phyloP scores from a whole-genome alignment of 2,113 vertebrate genomes.

The Xenopus tropicalis region UCB_Xtro_10.0 CM004446.2:110204001-110204500 shows the following conservation, averaged over 20 bases:
- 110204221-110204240: neutral
- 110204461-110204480: neutral
- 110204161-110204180: no score
- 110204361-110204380: neutral
- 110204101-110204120: no score
- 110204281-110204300: neutral
- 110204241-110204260: neutral
- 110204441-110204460: neutral
- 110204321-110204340: constrained; percentile 13
- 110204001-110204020: no score
- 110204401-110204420: constrained; percentile 7
- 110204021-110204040: no score
- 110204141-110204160: no score
- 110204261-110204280: neutral
- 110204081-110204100: no score
- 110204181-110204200: no score
- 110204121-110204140: no score
- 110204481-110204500: neutral
- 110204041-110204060: no score
- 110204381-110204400: constrained; percentile 3
- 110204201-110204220: neutral
- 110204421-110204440: neutral
- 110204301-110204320: constrained; percentile 6
- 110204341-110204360: constrained; percentile 3
- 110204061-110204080: no score